phyloP scores from a whole-genome alignment of 2,113 vertebrate species.

The Eira barbara region DNA sequence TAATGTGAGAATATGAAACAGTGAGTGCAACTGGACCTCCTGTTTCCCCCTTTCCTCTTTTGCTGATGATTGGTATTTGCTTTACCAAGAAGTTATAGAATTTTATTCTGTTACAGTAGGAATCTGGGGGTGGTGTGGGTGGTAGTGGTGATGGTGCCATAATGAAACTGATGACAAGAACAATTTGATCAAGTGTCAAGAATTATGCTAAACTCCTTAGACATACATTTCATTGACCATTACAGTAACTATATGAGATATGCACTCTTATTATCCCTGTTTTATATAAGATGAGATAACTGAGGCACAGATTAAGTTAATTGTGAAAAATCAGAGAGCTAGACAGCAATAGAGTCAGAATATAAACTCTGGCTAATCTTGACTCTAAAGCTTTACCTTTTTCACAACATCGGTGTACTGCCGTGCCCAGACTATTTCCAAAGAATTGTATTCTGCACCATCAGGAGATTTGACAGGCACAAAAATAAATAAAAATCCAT shows the following conservation, averaged over 20 bases:
- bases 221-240: neutral
- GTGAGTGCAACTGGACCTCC: neutral
- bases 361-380: neutral
- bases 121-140: neutral
- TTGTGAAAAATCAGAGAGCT: neutral
- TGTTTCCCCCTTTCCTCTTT: neutral
- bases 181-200: neutral
- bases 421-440: neutral
- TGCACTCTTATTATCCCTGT: neutral
- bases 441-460: neutral
- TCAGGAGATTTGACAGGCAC: neutral
- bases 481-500: neutral
- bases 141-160: neutral
- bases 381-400: neutral
- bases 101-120: neutral
- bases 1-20: neutral
- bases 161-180: neutral
- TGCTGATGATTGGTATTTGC: neutral
- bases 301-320: neutral
- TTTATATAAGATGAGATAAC: neutral
- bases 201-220: neutral
- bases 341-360: neutral
- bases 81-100: slow-evolving; percentile 8
- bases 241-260: neutral
- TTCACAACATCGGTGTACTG: neutral